phyloP scores from a whole-genome alignment of 1,140 invertebrate species.

The Bombus pascuorum region DNA sequence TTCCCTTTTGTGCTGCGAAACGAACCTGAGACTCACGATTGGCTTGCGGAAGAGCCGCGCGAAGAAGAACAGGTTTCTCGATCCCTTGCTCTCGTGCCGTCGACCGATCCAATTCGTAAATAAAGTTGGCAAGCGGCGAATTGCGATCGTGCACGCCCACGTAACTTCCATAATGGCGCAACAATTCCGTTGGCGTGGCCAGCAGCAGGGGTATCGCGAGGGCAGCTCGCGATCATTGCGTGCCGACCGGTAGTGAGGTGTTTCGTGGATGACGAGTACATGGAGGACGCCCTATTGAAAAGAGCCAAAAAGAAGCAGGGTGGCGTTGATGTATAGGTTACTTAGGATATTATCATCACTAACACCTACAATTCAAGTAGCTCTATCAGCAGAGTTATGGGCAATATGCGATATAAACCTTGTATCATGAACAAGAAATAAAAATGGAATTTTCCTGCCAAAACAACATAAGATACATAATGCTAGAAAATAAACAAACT shows the following conservation, averaged over 20 bases:
- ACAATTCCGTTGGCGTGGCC: constrained; percentile 74
- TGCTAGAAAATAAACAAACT: not conserved
- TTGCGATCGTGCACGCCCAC: constrained; percentile 81
- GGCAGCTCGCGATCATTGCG: constrained; percentile 79
- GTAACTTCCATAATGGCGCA: constrained; percentile 81
- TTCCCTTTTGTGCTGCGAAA: not conserved
- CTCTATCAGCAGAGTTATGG: not conserved
- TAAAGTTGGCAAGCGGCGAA: constrained; percentile 81
- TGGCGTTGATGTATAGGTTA: constrained; percentile 67
- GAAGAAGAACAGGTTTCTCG: constrained; percentile 31
- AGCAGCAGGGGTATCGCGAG: constrained; percentile 68
- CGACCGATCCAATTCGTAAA: constrained; percentile 79
- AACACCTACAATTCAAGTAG: constrained; percentile 45
- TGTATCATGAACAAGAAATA: too few relatives aligned
- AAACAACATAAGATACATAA: too few relatives aligned
- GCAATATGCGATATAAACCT: too few relatives aligned
- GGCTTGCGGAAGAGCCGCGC: constrained; percentile 14
- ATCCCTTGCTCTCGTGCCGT: constrained; percentile 47
- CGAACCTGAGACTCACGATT: not conserved
- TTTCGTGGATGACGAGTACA: constrained; percentile 59
- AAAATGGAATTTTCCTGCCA: too few relatives aligned
- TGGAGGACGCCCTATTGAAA: constrained; percentile 19
- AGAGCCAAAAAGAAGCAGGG: constrained; percentile 30
- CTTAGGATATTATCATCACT: constrained; percentile 66
- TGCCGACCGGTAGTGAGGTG: constrained; percentile 76